A percentile compares a stretch with the other conserved stretches of the same genome.
Conservation (phyloP, 2,888 invertebrate genomes). For the Archaeoteleia sp. region DNA sequence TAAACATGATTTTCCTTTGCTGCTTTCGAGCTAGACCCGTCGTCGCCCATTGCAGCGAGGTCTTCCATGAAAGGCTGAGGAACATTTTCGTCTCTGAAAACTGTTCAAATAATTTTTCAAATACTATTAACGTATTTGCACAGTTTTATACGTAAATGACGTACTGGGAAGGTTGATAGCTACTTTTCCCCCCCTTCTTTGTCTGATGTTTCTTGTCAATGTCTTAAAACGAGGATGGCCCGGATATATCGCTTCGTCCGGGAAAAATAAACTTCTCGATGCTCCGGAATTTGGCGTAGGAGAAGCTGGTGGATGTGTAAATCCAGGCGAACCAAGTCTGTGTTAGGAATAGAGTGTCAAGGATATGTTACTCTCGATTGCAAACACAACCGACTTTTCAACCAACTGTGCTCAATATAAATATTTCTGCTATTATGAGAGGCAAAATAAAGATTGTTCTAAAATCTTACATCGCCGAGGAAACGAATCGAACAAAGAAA, state of each 20-base stretch:
- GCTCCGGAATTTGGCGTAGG: conserved; percentile 85
- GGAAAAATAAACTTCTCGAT: conserved; percentile 92
- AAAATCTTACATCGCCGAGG: too few species aligned
- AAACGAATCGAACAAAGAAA: too few species aligned
- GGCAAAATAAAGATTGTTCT: too few species aligned
- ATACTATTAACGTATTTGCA: too few species aligned
- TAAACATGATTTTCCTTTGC: conserved; percentile 94
- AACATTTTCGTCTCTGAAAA: conserved; percentile 92
- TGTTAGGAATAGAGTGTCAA: too few species aligned
- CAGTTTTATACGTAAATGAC: conserved; percentile 57
- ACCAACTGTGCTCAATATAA: too few species aligned
- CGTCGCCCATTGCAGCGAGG: conserved; percentile 78
- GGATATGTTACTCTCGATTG: too few species aligned
- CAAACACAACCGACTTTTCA: too few species aligned
- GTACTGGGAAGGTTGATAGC: conserved; percentile 96
- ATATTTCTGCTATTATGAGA: too few species aligned
- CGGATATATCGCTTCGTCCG: conserved; percentile 93
- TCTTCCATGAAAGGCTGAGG: conserved; percentile 85
- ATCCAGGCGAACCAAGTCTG: conserved; percentile 91
- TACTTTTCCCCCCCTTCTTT: conserved; percentile 94
- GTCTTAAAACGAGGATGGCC: conserved; percentile 98
- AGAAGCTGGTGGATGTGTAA: conserved; percentile 87
- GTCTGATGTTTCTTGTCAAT: conserved; percentile 93
- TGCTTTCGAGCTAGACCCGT: conserved; percentile 79
- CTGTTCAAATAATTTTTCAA: conserved; percentile 75